Evolutionary conservation across 2,113 vertebrate species (phyloP).

Genomic region (Trogon surrucura): DNA sequence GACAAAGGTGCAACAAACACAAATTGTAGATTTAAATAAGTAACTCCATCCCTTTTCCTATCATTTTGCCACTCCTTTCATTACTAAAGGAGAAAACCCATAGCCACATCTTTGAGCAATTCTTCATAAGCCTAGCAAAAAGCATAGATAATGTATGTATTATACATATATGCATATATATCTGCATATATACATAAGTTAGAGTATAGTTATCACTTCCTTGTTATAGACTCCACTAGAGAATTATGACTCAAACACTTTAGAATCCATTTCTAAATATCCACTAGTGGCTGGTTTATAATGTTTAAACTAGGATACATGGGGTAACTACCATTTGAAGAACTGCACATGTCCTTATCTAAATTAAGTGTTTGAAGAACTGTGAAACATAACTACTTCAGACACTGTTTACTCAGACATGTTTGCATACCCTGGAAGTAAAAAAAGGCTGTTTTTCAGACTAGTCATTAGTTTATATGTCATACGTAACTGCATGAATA

Average conservation of each 20-base stretch:
- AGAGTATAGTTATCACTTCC: not conserved
- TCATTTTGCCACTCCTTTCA: not conserved
- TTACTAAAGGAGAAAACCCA: not conserved
- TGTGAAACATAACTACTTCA: slow-evolving; percentile 61
- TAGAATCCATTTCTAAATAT: not conserved
- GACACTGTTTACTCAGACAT: slow-evolving; percentile 58
- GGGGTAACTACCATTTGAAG: slow-evolving; percentile 44
- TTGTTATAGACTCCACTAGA: not conserved
- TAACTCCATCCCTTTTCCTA: not conserved
- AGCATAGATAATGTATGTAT: not conserved
- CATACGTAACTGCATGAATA: not conserved
- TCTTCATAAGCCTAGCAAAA: not conserved
- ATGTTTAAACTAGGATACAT: slow-evolving; percentile 45
- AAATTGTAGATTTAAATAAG: not conserved
- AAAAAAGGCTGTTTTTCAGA: not conserved
- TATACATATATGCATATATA: not conserved
- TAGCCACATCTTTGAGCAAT: not conserved
- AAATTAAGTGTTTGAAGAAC: slow-evolving; percentile 70
- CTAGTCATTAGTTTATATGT: slow-evolving; percentile 12
- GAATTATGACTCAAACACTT: not conserved
- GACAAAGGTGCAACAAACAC: not conserved
- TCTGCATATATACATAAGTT: not conserved
- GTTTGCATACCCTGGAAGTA: slow-evolving; percentile 47
- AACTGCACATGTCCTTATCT: slow-evolving; percentile 16
- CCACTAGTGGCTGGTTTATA: slow-evolving; percentile 41